phyloP scores from a whole-genome alignment of 2,113 vertebrate species.

The Zosterops pallidus region DNA sequence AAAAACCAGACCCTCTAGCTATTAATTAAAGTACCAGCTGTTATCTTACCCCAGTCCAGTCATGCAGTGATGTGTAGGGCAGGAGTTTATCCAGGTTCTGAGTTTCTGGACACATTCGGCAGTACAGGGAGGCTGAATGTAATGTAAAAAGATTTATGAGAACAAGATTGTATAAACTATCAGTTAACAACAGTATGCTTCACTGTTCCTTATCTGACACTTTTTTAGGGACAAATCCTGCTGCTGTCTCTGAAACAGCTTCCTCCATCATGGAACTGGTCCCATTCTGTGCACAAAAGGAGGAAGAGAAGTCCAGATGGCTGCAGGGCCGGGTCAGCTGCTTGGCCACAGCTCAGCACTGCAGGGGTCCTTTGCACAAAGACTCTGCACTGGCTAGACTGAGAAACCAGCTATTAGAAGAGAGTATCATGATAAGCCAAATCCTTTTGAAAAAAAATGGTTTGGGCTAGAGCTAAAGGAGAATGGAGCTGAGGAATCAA shows the following conservation, averaged over 20 bases:
- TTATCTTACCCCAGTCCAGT: slow-evolving; percentile 82
- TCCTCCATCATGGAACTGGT: slow-evolving; percentile 29
- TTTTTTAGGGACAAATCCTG: slow-evolving; percentile 1
- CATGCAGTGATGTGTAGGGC: slow-evolving; percentile 83
- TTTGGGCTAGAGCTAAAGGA: background rate
- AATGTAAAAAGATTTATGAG: background rate
- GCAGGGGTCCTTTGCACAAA: slow-evolving; percentile 29
- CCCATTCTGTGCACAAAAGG: slow-evolving; percentile 48
- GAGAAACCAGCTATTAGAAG: background rate
- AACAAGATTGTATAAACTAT: background rate
- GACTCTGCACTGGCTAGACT: background rate
- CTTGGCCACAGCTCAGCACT: slow-evolving; percentile 45
- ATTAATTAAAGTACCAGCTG: background rate
- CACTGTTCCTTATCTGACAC: background rate
- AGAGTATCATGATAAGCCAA: background rate
- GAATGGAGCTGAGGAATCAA: background rate
- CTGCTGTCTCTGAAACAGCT: background rate
- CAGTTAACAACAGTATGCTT: background rate
- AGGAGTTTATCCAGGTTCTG: slow-evolving; percentile 83
- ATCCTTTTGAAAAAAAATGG: background rate
- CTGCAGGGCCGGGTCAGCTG: slow-evolving; percentile 12
- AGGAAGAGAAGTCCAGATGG: slow-evolving; percentile 62
- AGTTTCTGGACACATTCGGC: slow-evolving; percentile 79
- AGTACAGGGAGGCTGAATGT: slow-evolving; percentile 84
- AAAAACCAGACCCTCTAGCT: background rate